Base-by-base conservation (phyloP, 2,113 vertebrate genomes). In the Pycnonotus jocosus region DNA sequence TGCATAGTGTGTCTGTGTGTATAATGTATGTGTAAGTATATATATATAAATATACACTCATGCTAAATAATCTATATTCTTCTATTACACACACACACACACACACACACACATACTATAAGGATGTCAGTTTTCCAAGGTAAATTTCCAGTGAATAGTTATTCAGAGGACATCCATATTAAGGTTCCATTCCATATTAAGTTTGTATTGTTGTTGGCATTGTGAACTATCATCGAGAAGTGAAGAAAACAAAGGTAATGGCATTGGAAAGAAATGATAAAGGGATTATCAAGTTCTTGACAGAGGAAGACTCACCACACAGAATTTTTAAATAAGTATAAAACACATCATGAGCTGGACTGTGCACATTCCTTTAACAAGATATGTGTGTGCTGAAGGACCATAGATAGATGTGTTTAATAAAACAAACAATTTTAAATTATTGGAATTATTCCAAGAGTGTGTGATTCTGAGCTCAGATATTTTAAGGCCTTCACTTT, bases 81-180 rank as follows among this genome's bases (percentile, higher is more conserved):
- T 28, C 28, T 30, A 35, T 51, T 56, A n/a, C 27, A 45, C 8
- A 31, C 9, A 20, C 6, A 50, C 23, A n/a, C 11, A 10, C 28
- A 45, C 21, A 53, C 8, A 62, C 5, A 20, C 2, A 37, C 11
- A 37, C 6, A 3, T 4, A 1, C 27, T 5, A 4, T 5, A 44
- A 11, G 10, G 20, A 56, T 45, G 22, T 27, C 35, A 40, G 16
- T 40, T 21, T 44, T 71, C 31, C 48, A 62, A 76, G 15, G 12
- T 24, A 9, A 66, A 6, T 69, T 85, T 58, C 16, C 4, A 4
- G 28, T 27, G 18, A 30, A 30, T 61, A 57, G 21, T 42, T 77
- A 48, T 81, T 73, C 40, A 73, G 19, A 74, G 9, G 15, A 66
- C 11, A 48, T 50, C 4, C 7, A 4, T 44, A 10, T 31, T 68